These are phyloP conservation scores for Melipona quadrifasciata DNA, from an alignment of 1,140 invertebrate genomes.

Conservation along the genomic window DNA sequence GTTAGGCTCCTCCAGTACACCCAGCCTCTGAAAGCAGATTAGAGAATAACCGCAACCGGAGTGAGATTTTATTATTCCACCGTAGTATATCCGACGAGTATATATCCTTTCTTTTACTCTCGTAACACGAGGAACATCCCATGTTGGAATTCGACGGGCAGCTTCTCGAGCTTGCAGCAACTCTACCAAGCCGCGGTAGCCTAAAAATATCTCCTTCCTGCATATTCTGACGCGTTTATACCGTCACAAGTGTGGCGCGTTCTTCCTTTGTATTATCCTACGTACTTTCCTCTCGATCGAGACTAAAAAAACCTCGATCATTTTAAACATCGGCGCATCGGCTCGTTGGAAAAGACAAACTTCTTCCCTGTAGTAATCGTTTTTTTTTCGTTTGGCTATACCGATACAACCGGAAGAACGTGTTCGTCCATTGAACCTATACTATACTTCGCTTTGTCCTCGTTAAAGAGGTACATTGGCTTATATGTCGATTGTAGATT, in stretches of 20 bases:
- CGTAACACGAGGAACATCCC: conserved; percentile 59
- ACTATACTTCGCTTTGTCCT: neutral
- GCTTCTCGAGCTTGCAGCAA: conserved; percentile 40
- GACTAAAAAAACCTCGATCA: neutral
- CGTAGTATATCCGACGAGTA: neutral
- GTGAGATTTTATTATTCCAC: conserved; percentile 50
- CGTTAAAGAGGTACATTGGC: neutral
- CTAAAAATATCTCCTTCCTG: conserved; percentile 61
- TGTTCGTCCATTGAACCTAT: neutral
- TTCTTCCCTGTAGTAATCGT: neutral
- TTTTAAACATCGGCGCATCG: neutral
- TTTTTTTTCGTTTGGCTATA: neutral
- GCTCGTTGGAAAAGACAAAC: neutral
- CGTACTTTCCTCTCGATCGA: conserved; percentile 5
- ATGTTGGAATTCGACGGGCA: conserved; percentile 12
- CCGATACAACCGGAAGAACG: neutral
- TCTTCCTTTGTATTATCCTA: conserved; percentile 8
- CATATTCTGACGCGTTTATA: conserved; percentile 47
- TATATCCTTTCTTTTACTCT: conserved; percentile 36
- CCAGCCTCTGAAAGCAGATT: conserved; percentile 49
- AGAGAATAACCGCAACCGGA: conserved; percentile 47
- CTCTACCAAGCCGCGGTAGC: conserved; percentile 29
- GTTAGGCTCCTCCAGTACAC: neutral
- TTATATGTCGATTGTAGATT: neutral
- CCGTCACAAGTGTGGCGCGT: conserved; percentile 17